Percentiles rank a stretch among this genome's conserved stretches.
Evolutionary conservation across 1,140 invertebrate species (phyloP).

Genomic region (Drosophila yakuba): DNA sequence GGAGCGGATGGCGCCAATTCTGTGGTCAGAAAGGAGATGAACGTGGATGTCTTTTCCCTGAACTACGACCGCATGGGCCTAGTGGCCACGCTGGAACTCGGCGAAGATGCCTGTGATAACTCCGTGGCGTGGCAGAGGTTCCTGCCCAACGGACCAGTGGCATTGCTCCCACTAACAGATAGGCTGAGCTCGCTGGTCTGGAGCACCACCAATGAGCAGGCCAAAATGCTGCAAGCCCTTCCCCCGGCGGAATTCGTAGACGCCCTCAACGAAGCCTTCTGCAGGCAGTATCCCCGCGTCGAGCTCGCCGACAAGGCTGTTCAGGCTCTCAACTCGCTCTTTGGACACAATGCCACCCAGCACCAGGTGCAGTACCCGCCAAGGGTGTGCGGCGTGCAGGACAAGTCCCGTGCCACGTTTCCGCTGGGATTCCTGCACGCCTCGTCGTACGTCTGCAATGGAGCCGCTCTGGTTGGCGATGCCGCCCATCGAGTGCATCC

Average conservation of each 20-base stretch:
- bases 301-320: conserved; percentile 85
- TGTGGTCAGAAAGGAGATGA: conserved; percentile 92
- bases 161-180: conserved; percentile 93
- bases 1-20: conserved; percentile 98
- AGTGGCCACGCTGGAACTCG: conserved; percentile 94
- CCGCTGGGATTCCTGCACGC: conserved; percentile 96
- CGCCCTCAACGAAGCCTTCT: conserved; percentile 94
- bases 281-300: conserved; percentile 88
- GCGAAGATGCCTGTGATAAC: conserved; percentile 88
- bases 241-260: conserved; percentile 94
- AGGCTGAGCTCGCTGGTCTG: conserved; percentile 95
- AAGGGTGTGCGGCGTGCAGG: conserved; percentile 88
- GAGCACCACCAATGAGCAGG: conserved; percentile 91
- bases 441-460: conserved; percentile 90
- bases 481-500: conserved; percentile 98
- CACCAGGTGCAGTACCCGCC: conserved; percentile 91
- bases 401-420: conserved; percentile 92
- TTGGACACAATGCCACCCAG: conserved; percentile 51
- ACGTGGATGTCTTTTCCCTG: conserved; percentile 91
- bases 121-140: conserved; percentile 98
- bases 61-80: conserved; percentile 95
- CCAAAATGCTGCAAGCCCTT: conserved; percentile 90
- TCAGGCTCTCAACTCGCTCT: conserved; percentile 78
- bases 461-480: conserved; percentile 95
- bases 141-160: conserved; percentile 95